Evolutionary conservation across 2,113 vertebrate species (phyloP), one percentile per base, ranked within the genome.

Genomic region (Tachuris rubrigastra): DNA sequence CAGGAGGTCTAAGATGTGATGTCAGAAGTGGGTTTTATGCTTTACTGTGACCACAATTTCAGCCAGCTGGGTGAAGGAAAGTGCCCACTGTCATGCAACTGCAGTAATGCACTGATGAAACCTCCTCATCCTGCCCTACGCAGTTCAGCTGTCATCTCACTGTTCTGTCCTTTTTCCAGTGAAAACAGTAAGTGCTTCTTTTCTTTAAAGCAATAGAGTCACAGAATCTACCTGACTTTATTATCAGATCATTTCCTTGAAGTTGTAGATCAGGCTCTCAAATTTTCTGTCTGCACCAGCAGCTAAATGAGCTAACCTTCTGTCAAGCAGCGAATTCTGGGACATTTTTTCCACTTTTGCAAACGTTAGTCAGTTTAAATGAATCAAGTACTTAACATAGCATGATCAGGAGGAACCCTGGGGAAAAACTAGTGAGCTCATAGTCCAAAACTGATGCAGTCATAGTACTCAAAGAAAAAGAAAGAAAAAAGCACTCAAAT

Each of bases 351-450:
- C 87, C 93, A 92, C 86, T 76, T 80, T 92, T 88, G 89, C 92
- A 95, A 95, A 96, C 96, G 93, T 96, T 69, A 87, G 65, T 53
- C 93, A 95, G 80, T 84, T 93, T 95, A 96, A 98, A 95, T 91
- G 94, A 96, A 97, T 92, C 81, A 96, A 96, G 95, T 91, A 87
- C 93, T 98, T 97, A 97, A 96, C 95, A 91, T 94, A 96, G 95
- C 95, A 96, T 50, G 91, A 95, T 93, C 95, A 76, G 17, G 95
- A 96, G 87, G 52, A 95, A 89, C 92, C 80, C 80, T 90, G 77
- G 97, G 94, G 96, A 94, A 95, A 96, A 87, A 78, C 78, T 39
- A 82, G 91, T 98, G 97, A 98, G 85, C 96, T 98, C 97, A 97
- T 91, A 93, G 96, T 85, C 95, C 91, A 75, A 94, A 95, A 93